Evolutionary conservation across 2,888 invertebrate genomes (phyloP).

Genomic region (Tetheella fluctuosa): DNA sequence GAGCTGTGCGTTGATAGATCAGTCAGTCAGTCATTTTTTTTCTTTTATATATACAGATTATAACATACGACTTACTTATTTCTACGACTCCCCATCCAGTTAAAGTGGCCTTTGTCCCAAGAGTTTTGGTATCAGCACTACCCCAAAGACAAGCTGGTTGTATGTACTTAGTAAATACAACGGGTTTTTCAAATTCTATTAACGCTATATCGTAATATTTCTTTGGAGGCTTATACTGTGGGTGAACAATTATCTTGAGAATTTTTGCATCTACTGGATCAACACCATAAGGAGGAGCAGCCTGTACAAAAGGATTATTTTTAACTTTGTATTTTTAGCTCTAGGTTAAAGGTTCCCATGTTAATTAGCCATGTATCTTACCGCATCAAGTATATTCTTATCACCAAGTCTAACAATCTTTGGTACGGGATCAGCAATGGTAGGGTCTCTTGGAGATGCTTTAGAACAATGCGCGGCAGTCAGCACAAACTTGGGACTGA

Average conservation of each 20-base stretch:
- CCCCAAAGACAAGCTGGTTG: slow-evolving; percentile 67
- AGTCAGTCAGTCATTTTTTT: too few species aligned
- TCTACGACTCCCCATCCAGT: slow-evolving; percentile 67
- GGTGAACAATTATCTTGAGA: slow-evolving; percentile 50
- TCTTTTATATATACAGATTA: not conserved
- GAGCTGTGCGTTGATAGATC: too few species aligned
- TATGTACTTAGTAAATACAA: slow-evolving; percentile 45
- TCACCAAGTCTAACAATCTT: slow-evolving; percentile 61
- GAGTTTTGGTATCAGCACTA: slow-evolving; percentile 30
- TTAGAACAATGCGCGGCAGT: slow-evolving; percentile 88
- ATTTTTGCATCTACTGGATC: slow-evolving; percentile 43
- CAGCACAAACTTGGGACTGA: slow-evolving; percentile 85
- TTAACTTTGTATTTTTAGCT: not conserved
- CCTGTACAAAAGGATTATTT: not conserved
- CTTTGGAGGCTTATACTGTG: slow-evolving; percentile 52
- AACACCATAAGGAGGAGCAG: slow-evolving; percentile 4
- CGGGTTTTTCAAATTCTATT: slow-evolving; percentile 46
- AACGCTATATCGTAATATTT: slow-evolving; percentile 66
- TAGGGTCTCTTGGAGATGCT: slow-evolving; percentile 42
- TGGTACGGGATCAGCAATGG: slow-evolving; percentile 46
- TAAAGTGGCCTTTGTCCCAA: slow-evolving; percentile 44
- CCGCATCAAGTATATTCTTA: slow-evolving; percentile 49
- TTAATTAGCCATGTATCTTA: slow-evolving; percentile 19
- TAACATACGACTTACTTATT: slow-evolving; percentile 39
- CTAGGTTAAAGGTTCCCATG: not conserved